These are phyloP conservation scores for Diplazon laetatorius DNA, from an alignment of 2,888 invertebrate species.

Conservation along the genomic window DNA sequence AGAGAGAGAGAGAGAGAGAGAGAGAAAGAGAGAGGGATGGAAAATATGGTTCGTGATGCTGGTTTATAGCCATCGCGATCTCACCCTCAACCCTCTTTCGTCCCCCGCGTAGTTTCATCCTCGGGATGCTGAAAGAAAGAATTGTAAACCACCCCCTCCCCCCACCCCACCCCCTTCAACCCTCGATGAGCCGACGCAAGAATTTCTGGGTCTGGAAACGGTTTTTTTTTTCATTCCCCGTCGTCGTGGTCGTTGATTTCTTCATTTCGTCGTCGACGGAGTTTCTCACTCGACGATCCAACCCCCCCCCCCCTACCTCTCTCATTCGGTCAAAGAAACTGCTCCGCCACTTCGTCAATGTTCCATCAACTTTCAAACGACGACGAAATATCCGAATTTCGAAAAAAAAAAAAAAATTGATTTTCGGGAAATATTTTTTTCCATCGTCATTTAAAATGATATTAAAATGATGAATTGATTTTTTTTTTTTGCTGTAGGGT, in stretches of 20 bases:
- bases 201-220: constrained; percentile 71
- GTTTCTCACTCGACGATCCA: constrained; percentile 65
- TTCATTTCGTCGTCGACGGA: constrained; percentile 30
- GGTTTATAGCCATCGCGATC: constrained; percentile 36
- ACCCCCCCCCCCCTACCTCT: too few species aligned
- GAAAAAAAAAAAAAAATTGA: too few species aligned
- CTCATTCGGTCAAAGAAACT: constrained; percentile 72
- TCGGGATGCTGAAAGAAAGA: constrained; percentile 52
- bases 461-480: too few species aligned
- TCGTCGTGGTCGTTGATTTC: constrained; percentile 23
- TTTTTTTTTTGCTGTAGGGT: too few species aligned
- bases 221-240: constrained; percentile 72
- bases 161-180: too few species aligned
- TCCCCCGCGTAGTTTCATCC: constrained; percentile 29
- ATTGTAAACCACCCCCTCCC: constrained; percentile 57
- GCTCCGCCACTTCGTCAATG: constrained; percentile 58
- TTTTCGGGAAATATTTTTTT: too few species aligned
- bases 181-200: constrained; percentile 58
- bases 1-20: too few species aligned
- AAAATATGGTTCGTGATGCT: constrained; percentile 67
- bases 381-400: constrained; percentile 7
- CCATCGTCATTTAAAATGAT: too few species aligned
- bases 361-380: constrained; percentile 49
- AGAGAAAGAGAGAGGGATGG: constrained; percentile 57
- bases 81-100: constrained; percentile 22